Conservation (phyloP, 2,797 vertebrate species). For the Microctenopoma steveboyesi region DNA sequence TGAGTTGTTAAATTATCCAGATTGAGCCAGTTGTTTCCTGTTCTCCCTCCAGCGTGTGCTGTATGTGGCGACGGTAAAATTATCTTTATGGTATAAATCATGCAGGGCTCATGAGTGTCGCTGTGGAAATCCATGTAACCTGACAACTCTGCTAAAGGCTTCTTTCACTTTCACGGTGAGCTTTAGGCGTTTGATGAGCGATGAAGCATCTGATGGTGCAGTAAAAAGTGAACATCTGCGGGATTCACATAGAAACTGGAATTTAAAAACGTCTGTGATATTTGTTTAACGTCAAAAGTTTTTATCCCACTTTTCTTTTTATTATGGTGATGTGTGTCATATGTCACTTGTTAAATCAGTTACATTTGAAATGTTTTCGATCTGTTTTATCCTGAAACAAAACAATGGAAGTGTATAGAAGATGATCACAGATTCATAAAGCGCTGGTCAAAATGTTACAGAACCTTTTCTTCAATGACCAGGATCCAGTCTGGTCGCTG, state of each 20-base stretch:
- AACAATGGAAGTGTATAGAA: too few species aligned
- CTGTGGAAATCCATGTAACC: slow-evolving; percentile 61
- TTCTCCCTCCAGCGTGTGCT: not conserved
- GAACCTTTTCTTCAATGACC: too few species aligned
- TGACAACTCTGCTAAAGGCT: slow-evolving; percentile 61
- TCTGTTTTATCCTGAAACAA: too few species aligned
- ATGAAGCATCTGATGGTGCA: slow-evolving; percentile 27
- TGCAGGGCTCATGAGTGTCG: slow-evolving; percentile 39
- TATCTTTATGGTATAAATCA: slow-evolving; percentile 36
- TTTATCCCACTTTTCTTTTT: too few species aligned
- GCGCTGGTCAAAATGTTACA: too few species aligned
- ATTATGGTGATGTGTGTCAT: too few species aligned
- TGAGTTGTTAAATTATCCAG: too few species aligned
- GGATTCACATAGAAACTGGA: not conserved
- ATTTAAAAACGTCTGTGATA: not conserved
- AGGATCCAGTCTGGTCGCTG: too few species aligned
- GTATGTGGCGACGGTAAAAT: slow-evolving; percentile 9
- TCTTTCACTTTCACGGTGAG: slow-evolving; percentile 48
- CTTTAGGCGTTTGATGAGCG: slow-evolving; percentile 10
- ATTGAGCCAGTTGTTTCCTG: not conserved
- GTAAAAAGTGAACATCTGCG: slow-evolving; percentile 12
- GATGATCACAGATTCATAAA: too few species aligned
- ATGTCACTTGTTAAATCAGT: too few species aligned
- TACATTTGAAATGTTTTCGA: too few species aligned
- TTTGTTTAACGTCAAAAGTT: not conserved